phyloP scores from a whole-genome alignment of 2,113 vertebrate genomes.

The Toxostoma redivivum region DNA sequence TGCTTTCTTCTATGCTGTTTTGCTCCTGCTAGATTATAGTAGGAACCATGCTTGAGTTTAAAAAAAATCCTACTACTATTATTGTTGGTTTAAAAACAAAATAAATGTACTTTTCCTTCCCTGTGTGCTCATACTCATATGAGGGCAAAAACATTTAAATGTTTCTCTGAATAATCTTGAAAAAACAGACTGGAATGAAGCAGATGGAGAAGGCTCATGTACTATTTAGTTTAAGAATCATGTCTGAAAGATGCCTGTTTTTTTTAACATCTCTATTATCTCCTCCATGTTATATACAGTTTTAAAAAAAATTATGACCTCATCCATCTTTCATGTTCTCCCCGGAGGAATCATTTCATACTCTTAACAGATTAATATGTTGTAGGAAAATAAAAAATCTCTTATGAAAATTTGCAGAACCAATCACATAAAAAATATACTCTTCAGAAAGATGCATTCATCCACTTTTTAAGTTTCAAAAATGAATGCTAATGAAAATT shows the following conservation, averaged over 20 bases:
- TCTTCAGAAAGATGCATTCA: not conserved
- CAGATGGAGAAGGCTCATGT: not conserved
- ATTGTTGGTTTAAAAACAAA: not conserved
- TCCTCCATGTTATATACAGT: not conserved
- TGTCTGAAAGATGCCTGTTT: not conserved
- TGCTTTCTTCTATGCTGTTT: not conserved
- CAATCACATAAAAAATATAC: fast-evolving
- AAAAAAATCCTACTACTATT: not conserved
- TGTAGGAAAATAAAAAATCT: not conserved
- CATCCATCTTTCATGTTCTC: not conserved
- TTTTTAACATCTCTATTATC: not conserved
- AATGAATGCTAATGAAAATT: not conserved
- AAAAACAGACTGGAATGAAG: not conserved
- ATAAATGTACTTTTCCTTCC: not conserved
- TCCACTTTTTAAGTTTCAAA: not conserved
- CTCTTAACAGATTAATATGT: not conserved
- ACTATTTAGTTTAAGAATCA: not conserved
- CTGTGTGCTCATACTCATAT: not conserved
- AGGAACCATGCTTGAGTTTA: not conserved
- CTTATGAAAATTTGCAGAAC: not conserved
- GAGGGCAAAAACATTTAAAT: not conserved
- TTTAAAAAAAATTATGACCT: not conserved
- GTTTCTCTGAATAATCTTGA: not conserved
- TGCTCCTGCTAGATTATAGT: not conserved
- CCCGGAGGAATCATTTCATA: not conserved